These are phyloP conservation scores for Leptobrachium ailaonicum DNA, from an alignment of 2,113 vertebrate species.

Conservation along the genomic window DNA sequence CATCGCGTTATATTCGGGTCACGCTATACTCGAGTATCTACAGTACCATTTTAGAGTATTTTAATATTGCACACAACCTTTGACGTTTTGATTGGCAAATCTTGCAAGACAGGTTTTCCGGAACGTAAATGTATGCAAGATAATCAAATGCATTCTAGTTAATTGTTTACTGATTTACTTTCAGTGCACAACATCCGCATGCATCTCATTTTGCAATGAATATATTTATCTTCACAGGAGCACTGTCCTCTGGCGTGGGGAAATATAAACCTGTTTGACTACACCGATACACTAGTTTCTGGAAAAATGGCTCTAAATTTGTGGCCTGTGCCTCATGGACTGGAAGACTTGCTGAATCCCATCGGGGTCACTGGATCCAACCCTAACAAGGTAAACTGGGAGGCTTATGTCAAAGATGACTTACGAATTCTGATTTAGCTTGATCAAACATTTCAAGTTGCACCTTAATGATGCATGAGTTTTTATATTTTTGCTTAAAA, in stretches of 20 bases:
- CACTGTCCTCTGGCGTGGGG: constrained; percentile 97
- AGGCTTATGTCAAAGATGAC: neutral
- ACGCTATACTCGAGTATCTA: too few relatives aligned
- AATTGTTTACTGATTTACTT: neutral
- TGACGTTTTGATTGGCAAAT: neutral
- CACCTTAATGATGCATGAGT: too few relatives aligned
- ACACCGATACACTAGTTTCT: constrained; percentile 93
- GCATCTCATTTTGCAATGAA: neutral
- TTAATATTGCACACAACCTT: neutral
- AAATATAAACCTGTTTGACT: constrained; percentile 97
- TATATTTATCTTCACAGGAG: constrained; percentile 74
- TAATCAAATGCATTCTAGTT: neutral
- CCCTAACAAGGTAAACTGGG: constrained; percentile 86
- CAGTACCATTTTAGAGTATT: too few relatives aligned
- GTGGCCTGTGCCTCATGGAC: constrained; percentile 95
- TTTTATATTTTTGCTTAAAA: too few relatives aligned
- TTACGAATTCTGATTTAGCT: too few relatives aligned
- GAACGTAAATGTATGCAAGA: neutral
- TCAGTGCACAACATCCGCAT: neutral
- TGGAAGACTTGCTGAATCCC: constrained; percentile 94
- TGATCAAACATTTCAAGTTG: too few relatives aligned
- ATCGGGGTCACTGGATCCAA: constrained; percentile 97
- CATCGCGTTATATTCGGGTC: too few relatives aligned
- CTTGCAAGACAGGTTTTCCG: neutral
- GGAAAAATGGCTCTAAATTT: constrained; percentile 98